A percentile compares a stretch with the other conserved stretches of the same genome.
Conservation (phyloP, 2,113 vertebrate genomes). For the Regulus satrapa region DNA sequence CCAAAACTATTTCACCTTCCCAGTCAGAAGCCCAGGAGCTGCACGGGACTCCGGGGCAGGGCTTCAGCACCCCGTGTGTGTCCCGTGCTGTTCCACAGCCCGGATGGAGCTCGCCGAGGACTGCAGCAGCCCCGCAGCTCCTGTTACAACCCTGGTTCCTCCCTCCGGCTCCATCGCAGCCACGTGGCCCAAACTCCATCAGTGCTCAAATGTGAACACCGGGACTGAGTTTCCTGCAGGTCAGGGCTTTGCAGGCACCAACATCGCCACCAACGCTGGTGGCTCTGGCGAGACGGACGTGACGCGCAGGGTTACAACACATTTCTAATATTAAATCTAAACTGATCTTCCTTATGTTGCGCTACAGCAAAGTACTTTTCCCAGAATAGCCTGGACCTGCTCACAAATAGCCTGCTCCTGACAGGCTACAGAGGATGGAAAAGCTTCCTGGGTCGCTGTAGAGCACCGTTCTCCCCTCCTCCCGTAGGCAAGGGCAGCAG, state of each 20-base stretch:
- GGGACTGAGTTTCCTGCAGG: background rate
- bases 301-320: background rate
- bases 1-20: background rate
- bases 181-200: background rate
- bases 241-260: background rate
- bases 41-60: accelerated
- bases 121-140: slow-evolving; percentile 19
- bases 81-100: background rate
- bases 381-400: background rate
- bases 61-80: accelerated
- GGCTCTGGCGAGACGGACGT: background rate
- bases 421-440: background rate
- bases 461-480: background rate
- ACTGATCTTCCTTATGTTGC: background rate
- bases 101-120: background rate
- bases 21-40: background rate
- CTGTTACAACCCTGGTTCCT: background rate
- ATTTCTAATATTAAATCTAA: background rate
- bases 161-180: background rate
- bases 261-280: background rate
- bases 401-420: background rate
- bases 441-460: background rate
- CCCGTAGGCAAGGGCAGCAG: background rate
- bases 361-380: background rate
- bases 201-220: background rate